Conservation (phyloP, 1,140 invertebrate genomes). For the Drosophila virilis region DNA sequence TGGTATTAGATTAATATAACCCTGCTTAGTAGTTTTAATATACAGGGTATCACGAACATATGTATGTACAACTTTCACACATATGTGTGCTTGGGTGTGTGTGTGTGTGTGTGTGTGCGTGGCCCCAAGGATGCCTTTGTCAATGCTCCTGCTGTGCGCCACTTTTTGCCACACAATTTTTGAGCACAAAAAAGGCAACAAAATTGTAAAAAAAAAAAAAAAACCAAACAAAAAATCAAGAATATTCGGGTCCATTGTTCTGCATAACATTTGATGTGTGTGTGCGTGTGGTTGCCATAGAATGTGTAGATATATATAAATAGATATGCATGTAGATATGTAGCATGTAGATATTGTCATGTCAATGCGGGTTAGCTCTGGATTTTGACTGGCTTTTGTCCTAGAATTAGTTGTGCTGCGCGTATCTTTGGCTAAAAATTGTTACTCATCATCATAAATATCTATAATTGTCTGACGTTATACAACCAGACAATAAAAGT, state of each 20-base stretch:
- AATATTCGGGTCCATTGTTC: slow-evolving; percentile 48
- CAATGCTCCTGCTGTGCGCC: slow-evolving; percentile 31
- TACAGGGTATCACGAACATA: slow-evolving; percentile 10
- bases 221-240: neutral
- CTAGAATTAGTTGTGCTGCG: slow-evolving; percentile 12
- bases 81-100: neutral
- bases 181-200: slow-evolving; percentile 37
- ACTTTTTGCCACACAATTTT: slow-evolving; percentile 38
- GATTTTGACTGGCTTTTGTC: slow-evolving; percentile 10
- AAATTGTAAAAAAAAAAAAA: slow-evolving; percentile 25
- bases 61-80: neutral
- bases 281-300: neutral
- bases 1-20: too few species aligned
- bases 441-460: slow-evolving; percentile 62
- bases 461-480: slow-evolving; percentile 67
- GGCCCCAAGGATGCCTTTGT: slow-evolving; percentile 43
- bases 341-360: slow-evolving; percentile 7
- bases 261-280: slow-evolving; percentile 21
- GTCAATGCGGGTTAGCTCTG: slow-evolving; percentile 25
- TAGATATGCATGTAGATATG: neutral
- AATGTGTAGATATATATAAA: neutral
- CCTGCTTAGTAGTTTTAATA: too few species aligned
- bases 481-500: slow-evolving; percentile 47
- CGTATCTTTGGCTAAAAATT: slow-evolving; percentile 54
- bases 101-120: slow-evolving; percentile 12